These are phyloP conservation scores for Oscheius sp. DNA, from an alignment of 2,888 invertebrate genomes.

Conservation along the genomic window DNA sequence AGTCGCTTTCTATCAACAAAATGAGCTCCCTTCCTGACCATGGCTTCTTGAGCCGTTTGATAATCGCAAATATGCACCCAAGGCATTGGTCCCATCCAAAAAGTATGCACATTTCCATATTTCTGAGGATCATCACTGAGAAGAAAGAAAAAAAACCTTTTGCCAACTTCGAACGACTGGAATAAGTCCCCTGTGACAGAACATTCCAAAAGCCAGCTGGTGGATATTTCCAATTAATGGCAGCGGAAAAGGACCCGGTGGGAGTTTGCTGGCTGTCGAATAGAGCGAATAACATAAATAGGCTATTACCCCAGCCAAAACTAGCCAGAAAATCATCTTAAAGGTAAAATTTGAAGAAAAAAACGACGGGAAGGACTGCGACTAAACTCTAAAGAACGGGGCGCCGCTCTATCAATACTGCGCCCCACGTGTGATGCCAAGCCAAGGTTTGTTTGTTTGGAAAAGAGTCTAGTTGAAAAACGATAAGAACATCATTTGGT, in stretches of 20 bases:
- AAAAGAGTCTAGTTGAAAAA: not conserved
- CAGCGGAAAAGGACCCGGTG: conserved; percentile 11
- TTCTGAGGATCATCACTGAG: not conserved
- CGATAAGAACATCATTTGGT: too few species aligned
- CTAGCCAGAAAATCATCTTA: not conserved
- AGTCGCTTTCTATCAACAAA: conserved; percentile 5
- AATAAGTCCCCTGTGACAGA: not conserved
- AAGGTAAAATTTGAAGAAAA: not conserved
- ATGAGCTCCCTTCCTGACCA: conserved; percentile 7
- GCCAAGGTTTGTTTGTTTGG: not conserved
- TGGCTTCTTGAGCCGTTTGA: conserved; percentile 40
- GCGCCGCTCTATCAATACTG: not conserved
- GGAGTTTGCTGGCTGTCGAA: not conserved
- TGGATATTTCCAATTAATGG: conserved; percentile 19
- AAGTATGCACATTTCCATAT: conserved; percentile 40
- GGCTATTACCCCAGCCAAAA: not conserved
- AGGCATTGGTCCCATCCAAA: conserved; percentile 46
- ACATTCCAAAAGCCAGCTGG: not conserved
- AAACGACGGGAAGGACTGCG: not conserved
- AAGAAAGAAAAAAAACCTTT: too few species aligned
- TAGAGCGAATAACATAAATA: not conserved
- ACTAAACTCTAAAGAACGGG: not conserved
- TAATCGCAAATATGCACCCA: conserved; percentile 40
- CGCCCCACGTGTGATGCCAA: not conserved
- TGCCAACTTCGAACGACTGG: not conserved